A percentile compares a stretch with the other conserved stretches of the same genome.
Evolutionary conservation across 2,797 vertebrate species (phyloP).

Genomic region (Clamator glandarius): DNA sequence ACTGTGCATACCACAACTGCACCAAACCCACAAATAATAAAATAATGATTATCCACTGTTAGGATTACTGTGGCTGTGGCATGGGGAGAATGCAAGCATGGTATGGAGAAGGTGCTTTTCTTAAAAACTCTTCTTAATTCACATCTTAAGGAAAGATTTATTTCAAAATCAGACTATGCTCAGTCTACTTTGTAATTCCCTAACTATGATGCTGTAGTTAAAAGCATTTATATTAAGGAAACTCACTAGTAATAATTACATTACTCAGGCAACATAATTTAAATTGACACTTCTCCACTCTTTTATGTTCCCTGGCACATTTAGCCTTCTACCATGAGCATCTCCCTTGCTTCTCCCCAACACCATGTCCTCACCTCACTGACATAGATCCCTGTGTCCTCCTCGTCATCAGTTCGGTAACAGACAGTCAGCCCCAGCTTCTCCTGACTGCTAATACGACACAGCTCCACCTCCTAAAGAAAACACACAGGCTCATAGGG

Average conservation of each 20-base stretch:
- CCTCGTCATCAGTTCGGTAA: constrained; percentile 96
- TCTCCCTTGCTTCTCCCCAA: rapidly evolving
- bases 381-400: constrained; percentile 93
- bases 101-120: background rate
- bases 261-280: constrained; percentile 48
- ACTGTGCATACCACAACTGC: background rate
- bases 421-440: constrained; percentile 96
- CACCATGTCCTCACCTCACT: constrained; percentile 86
- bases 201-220: constrained; percentile 19
- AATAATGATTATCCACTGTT: background rate
- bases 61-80: background rate
- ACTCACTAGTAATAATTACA: constrained; percentile 54
- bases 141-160: background rate
- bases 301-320: background rate
- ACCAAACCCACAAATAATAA: background rate
- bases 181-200: constrained; percentile 6
- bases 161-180: constrained; percentile 29
- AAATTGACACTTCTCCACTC: background rate
- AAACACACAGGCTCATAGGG: background rate
- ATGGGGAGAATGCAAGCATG: background rate
- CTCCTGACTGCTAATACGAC: constrained; percentile 91
- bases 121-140: background rate
- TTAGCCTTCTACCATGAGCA: background rate
- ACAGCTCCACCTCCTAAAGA: constrained; percentile 92
- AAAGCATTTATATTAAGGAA: constrained; percentile 48